phyloP scores from a whole-genome alignment of 2,797 vertebrate species.

The Nannoperca obscura region DNA sequence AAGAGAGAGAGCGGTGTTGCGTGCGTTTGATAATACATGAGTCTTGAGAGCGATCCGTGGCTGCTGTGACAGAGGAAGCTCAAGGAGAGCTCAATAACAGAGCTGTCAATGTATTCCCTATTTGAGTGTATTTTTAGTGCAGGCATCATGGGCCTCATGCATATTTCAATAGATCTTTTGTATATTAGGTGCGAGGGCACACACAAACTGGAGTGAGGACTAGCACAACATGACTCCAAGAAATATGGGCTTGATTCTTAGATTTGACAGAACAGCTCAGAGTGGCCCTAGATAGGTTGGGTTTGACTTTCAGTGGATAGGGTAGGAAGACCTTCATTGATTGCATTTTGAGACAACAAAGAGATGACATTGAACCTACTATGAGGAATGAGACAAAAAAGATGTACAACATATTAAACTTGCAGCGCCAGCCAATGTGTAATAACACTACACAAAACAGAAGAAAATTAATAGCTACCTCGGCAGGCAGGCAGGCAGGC shows the following conservation, averaged over 20 bases:
- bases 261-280: conserved; percentile 88
- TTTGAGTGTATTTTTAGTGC: conserved; percentile 91
- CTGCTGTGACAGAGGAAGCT: conserved; percentile 82
- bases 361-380: conserved; percentile 84
- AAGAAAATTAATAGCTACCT: conserved; percentile 71
- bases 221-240: conserved; percentile 88
- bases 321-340: conserved; percentile 86
- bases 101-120: conserved; percentile 91
- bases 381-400: conserved; percentile 70
- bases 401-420: conserved; percentile 75
- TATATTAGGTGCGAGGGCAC: conserved; percentile 86
- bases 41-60: conserved; percentile 77
- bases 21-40: conserved; percentile 80
- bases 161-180: conserved; percentile 91
- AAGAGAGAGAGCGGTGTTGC: conserved; percentile 52
- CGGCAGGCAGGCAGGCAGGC: conserved; percentile 39
- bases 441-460: conserved; percentile 66
- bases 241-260: conserved; percentile 88
- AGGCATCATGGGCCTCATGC: conserved; percentile 88
- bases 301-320: conserved; percentile 88
- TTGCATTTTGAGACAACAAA: conserved; percentile 86
- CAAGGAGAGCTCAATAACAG: conserved; percentile 92
- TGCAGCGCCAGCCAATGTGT: conserved; percentile 54
- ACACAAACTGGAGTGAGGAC: conserved; percentile 84
- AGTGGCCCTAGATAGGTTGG: conserved; percentile 80